Percentiles rank a stretch among this genome's conserved stretches.
phyloP scores from a whole-genome alignment of 1,140 invertebrate species.

The Leptinotarsa texana region DNA sequence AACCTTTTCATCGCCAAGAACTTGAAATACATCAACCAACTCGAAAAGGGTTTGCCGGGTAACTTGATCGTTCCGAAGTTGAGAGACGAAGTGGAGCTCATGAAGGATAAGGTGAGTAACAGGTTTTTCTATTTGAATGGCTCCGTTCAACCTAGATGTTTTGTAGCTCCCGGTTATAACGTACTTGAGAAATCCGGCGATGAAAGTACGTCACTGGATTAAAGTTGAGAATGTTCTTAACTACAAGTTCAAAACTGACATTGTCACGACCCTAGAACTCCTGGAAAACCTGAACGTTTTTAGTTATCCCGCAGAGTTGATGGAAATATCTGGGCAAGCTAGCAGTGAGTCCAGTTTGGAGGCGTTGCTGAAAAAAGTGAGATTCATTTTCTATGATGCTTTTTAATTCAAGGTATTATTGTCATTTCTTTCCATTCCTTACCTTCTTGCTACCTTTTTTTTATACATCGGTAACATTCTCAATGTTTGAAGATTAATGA shows the following conservation, averaged over 20 bases:
- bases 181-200: constrained; percentile 73
- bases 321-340: constrained; percentile 82
- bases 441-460: too few relatives aligned
- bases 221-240: constrained; percentile 76
- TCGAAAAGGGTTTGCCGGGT: constrained; percentile 76
- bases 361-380: constrained; percentile 73
- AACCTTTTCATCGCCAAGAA: constrained; percentile 66
- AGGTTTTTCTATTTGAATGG: neutral
- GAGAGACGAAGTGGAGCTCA: constrained; percentile 74
- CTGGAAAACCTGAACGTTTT: constrained; percentile 76
- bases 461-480: neutral
- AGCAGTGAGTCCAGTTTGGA: constrained; percentile 84
- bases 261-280: constrained; percentile 65
- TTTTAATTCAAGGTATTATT: too few relatives aligned
- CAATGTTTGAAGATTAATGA: constrained; percentile 47
- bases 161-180: constrained; percentile 71
- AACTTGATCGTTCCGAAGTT: constrained; percentile 77
- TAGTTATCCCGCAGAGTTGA: constrained; percentile 69
- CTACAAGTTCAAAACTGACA: constrained; percentile 71
- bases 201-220: constrained; percentile 80
- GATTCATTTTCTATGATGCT: neutral
- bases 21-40: constrained; percentile 72
- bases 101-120: constrained; percentile 71
- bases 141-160: neutral
- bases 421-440: too few relatives aligned